Evolutionary conservation across 2,888 invertebrate species (phyloP).

Genomic region (Dyspetes luteomarginatus): DNA sequence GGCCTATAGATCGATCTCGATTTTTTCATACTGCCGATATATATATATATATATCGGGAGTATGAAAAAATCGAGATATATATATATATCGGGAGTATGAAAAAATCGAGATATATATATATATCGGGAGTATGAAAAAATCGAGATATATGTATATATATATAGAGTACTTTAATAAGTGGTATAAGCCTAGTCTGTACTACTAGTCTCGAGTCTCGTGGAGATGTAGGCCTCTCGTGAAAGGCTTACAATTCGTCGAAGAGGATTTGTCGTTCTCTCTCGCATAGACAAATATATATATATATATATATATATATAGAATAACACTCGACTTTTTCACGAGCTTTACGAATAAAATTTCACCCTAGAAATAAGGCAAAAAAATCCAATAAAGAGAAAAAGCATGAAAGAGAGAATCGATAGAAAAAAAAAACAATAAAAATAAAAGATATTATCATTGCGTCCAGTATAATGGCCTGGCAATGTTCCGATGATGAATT

Average conservation of each 20-base stretch:
- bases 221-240: constrained; percentile 48
- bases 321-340: constrained; percentile 63
- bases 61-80: too few relatives aligned
- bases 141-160: not conserved
- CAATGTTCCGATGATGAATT: constrained; percentile 34
- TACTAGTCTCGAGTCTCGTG: constrained; percentile 52
- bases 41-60: constrained; percentile 2
- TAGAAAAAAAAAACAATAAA: constrained; percentile 48
- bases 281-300: not conserved
- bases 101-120: constrained; percentile 10
- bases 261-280: constrained; percentile 67
- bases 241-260: constrained; percentile 68
- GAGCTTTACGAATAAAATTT: constrained; percentile 56
- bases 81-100: too few relatives aligned
- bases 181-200: constrained; percentile 63
- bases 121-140: too few relatives aligned
- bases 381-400: constrained; percentile 19
- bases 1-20: constrained; percentile 76
- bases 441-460: constrained; percentile 8
- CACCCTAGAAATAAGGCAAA: constrained; percentile 16
- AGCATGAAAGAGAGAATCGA: constrained; percentile 41
- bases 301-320: constrained; percentile 15
- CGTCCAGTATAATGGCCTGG: constrained; percentile 30
- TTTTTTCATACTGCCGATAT: constrained; percentile 62
- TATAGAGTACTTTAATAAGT: constrained; percentile 2